Evolutionary conservation across 1,140 invertebrate genomes (phyloP).

Genomic region (Eupristina koningsbergeri): DNA sequence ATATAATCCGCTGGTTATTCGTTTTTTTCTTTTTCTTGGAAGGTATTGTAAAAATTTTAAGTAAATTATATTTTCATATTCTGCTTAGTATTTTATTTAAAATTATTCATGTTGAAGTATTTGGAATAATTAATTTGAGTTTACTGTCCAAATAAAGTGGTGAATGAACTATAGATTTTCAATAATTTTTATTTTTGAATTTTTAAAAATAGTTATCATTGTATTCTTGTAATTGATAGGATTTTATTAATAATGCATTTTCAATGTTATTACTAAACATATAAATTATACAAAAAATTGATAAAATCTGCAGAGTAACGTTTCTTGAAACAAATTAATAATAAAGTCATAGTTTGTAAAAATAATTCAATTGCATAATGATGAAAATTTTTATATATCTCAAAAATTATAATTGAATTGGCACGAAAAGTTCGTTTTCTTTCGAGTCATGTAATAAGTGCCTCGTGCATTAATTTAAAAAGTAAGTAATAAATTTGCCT

Average conservation of each 20-base stretch:
- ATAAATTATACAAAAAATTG: no score
- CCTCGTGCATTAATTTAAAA: not conserved
- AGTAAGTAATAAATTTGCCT: not conserved
- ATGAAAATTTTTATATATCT: not conserved
- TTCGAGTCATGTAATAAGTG: not conserved
- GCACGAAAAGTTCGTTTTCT: not conserved
- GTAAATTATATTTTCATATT: no score
- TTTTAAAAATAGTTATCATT: not conserved
- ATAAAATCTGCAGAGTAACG: no score
- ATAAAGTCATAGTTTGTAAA: not conserved
- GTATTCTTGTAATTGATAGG: no score
- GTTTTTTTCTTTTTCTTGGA: no score
- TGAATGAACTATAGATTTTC: not conserved
- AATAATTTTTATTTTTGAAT: not conserved
- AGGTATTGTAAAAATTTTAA: no score
- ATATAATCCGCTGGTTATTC: no score
- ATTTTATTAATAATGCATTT: no score
- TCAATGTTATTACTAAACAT: no score
- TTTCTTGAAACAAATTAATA: not conserved
- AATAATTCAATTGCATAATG: not conserved
- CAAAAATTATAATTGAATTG: not conserved
- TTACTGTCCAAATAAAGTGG: not conserved
- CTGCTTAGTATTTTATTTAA: no score
- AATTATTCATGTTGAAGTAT: no score
- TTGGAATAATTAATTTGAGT: no score